Evolutionary conservation across 2,888 invertebrate genomes (phyloP).

Genomic region (Mimas tiliae): DNA sequence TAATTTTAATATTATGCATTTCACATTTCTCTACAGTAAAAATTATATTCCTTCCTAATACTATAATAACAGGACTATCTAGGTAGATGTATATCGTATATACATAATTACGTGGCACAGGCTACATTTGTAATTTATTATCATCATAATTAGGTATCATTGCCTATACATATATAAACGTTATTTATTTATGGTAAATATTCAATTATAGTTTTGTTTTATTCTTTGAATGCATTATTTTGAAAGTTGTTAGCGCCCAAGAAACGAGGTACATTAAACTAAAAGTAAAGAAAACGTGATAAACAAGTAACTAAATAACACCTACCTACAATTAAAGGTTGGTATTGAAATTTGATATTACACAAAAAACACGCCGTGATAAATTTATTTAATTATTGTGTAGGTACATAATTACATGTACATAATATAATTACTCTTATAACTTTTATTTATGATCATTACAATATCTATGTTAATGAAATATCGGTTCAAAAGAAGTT

Average conservation of each 20-base stretch:
- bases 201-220: background rate
- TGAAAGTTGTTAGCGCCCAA: background rate
- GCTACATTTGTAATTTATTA: conserved; percentile 60
- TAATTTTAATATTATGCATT: conserved; percentile 57
- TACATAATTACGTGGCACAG: conserved; percentile 79
- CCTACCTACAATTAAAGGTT: background rate
- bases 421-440: conserved; percentile 58
- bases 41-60: conserved; percentile 64
- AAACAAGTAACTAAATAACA: conserved; percentile 5
- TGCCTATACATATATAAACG: conserved; percentile 13
- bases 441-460: conserved; percentile 66
- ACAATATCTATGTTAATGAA: conserved; percentile 72
- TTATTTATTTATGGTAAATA: background rate
- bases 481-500: conserved; percentile 73
- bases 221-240: background rate
- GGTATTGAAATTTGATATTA: conserved; percentile 26
- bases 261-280: background rate
- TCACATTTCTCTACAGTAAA: conserved; percentile 68
- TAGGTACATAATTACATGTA: conserved; percentile 43
- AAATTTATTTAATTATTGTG: conserved; percentile 31
- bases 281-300: background rate
- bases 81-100: conserved; percentile 65
- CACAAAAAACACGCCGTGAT: conserved; percentile 10
- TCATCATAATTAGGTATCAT: conserved; percentile 32
- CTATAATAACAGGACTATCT: conserved; percentile 79